These are phyloP conservation scores for Acanthococcus lagerstroemiae DNA, from an alignment of 2,888 invertebrate species.

Conservation along the genomic window DNA sequence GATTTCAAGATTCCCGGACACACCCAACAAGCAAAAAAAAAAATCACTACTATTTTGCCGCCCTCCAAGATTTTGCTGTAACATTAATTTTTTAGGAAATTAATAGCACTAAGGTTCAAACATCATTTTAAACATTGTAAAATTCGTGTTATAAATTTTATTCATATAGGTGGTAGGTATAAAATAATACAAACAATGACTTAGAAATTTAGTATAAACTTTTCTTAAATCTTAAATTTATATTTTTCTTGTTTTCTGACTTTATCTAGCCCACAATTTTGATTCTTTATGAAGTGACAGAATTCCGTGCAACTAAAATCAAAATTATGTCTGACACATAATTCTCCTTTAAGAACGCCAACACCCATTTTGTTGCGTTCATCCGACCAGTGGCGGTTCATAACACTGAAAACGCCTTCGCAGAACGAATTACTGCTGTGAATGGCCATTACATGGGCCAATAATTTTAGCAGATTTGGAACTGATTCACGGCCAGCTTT, in stretches of 20 bases:
- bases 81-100: not conserved
- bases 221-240: not conserved
- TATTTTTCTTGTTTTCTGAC: not conserved
- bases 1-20: not conserved
- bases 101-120: no score
- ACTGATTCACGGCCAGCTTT: not conserved
- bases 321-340: not conserved
- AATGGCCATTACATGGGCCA: not conserved
- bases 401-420: not conserved
- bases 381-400: not conserved
- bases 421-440: not conserved
- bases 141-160: not conserved
- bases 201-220: not conserved
- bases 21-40: not conserved
- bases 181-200: not conserved
- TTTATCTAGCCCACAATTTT: not conserved
- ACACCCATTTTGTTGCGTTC: not conserved
- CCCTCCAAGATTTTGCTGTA: not conserved
- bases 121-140: not conserved
- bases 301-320: not conserved
- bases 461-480: not conserved
- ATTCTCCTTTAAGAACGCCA: not conserved
- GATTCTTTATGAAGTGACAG: not conserved
- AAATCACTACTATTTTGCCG: not conserved
- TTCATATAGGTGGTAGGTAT: not conserved